These are phyloP conservation scores for Gopherus flavomarginatus DNA, from an alignment of 2,113 vertebrate genomes.

Conservation along the genomic window DNA sequence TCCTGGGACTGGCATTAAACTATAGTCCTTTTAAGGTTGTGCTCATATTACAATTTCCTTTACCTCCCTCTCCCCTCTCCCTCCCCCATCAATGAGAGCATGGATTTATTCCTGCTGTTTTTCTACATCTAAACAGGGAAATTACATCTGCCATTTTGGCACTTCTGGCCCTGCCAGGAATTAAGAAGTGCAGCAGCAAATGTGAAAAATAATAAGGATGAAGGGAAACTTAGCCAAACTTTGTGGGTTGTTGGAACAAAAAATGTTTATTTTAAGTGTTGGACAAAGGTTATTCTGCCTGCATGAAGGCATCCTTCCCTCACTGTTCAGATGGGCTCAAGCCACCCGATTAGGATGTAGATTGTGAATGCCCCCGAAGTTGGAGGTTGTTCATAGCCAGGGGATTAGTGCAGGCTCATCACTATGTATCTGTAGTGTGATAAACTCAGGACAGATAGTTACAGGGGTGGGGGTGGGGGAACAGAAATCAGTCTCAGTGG, in stretches of 20 bases:
- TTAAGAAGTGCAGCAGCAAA: neutral
- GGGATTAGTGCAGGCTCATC: neutral
- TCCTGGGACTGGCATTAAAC: constrained; percentile 50
- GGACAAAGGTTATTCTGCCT: neutral
- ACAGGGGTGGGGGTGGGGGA: too few relatives aligned
- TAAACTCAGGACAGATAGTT: too few relatives aligned
- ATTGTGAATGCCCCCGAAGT: neutral
- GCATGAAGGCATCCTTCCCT: neutral
- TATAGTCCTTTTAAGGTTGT: constrained; percentile 67
- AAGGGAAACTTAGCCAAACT: neutral
- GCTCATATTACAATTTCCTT: constrained; percentile 68
- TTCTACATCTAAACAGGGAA: neutral
- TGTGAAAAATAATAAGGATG: neutral
- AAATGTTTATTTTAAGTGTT: neutral
- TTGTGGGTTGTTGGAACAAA: neutral
- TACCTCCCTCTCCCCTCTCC: constrained; percentile 39
- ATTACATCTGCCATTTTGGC: neutral
- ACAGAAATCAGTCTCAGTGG: too few relatives aligned
- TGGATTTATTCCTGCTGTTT: constrained; percentile 67
- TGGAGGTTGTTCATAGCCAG: neutral
- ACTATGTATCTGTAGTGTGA: neutral
- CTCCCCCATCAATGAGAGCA: neutral
- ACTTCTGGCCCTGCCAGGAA: neutral
- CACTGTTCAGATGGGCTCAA: neutral
- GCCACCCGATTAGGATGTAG: neutral